Evolutionary conservation across 2,797 vertebrate species (phyloP), one percentile per base, ranked within the genome.

Genomic region (Sebastes iracundus): DNA sequence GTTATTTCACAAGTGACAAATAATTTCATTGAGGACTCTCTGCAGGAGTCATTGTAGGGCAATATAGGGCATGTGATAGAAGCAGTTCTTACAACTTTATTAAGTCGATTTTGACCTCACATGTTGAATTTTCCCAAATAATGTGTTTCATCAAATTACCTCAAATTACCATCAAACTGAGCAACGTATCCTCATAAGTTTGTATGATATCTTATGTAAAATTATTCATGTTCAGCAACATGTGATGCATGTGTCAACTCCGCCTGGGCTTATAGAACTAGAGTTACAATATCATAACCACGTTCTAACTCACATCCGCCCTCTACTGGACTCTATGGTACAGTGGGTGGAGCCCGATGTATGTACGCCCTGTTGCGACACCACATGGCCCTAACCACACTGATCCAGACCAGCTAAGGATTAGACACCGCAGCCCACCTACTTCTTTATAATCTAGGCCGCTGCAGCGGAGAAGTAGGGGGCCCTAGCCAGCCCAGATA

Each of bases 1-100:
- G 30, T 70, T 30, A 64, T 72, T 76, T 83, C 42, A 83, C 20
- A 61, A 69, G 42, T 75, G 75, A 81, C 22, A 59, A 62, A 67
- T 75, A 59, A 67, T 75, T 77, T 80, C 71, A 76, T 33, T 83
- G 77, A 80, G 77, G 75, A 75, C 42, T 7, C 25, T 14, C 7
- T 22, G 55, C 23, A 25, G 13, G 23, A 56, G 55, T 56, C 55
- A 56, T 25, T 25, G 55, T 25, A 25, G 12, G 13, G 55, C 6
- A 42, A 42, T 42, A 42, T 42, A 42, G 38, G 38, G 38, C 38
- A 42, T 42, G 14, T 42, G 38, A 42, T 42, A 20, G 23, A 46
- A 9, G 35, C 42, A 35, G 22, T 42, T 65, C 18, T 42, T 10
- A 28, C 52, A 42, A 14, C 33, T 59, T 66, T 20, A 7, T 67